Conservation (phyloP, 2,888 invertebrate genomes). For the Diarsia dahlii region DNA sequence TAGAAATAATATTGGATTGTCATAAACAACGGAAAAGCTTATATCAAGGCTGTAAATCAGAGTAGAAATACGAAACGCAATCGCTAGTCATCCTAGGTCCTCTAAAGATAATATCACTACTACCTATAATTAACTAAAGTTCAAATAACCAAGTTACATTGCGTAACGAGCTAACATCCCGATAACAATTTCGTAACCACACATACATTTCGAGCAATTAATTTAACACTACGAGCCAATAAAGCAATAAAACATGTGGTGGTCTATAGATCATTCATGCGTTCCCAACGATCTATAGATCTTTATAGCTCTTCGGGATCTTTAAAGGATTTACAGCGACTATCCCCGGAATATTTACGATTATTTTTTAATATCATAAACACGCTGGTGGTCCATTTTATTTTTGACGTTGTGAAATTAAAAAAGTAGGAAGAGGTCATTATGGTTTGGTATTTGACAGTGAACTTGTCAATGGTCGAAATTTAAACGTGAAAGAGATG, state of each 20-base stretch:
- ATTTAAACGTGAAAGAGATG: constrained; percentile 44
- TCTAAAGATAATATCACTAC: neutral
- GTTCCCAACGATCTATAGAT: constrained; percentile 71
- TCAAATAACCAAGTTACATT: neutral
- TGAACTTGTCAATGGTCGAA: constrained; percentile 47
- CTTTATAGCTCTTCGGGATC: constrained; percentile 74
- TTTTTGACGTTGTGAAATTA: constrained; percentile 61
- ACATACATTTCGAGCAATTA: constrained; percentile 54
- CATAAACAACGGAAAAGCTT: neutral
- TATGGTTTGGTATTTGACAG: constrained; percentile 58
- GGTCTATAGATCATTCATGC: constrained; percentile 77
- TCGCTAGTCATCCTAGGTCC: neutral
- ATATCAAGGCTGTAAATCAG: neutral
- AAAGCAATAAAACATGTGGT: constrained; percentile 71
- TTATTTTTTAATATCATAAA: constrained; percentile 74
- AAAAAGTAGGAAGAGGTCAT: constrained; percentile 72
- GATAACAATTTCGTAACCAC: constrained; percentile 47
- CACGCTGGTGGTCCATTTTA: constrained; percentile 76
- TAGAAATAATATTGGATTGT: too few species aligned
- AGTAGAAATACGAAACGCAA: neutral
- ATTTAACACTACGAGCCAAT: constrained; percentile 63
- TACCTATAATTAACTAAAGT: neutral
- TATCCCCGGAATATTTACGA: constrained; percentile 72
- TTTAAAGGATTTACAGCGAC: constrained; percentile 79
- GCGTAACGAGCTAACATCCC: constrained; percentile 5